Base-by-base conservation (phyloP, 2,113 vertebrate species). In the Muntiacus muntjak region DNA sequence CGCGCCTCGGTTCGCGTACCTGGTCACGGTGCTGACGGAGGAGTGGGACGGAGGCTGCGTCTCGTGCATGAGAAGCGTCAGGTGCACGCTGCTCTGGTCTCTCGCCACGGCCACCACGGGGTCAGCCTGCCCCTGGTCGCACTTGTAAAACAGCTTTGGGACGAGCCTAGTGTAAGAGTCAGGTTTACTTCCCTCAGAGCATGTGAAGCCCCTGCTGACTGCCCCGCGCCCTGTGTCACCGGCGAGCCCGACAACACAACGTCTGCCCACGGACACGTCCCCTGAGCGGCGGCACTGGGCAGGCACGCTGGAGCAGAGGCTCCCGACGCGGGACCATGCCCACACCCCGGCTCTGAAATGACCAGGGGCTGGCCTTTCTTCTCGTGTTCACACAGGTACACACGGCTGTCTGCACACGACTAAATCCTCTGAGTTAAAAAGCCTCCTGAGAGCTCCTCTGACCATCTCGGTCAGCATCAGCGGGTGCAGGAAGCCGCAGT, bases 21-120 rank as follows among this genome's bases (percentile, higher is more conserved):
- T 99, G 98, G 99, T 99, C 95, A 99, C 99, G 11, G 99, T 99
- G 99, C 99, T 99, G 95, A 99, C 99, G 0, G 99, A 99, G 96
- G 99, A 99, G 98, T 99, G 99, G 13, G 99, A 99, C 0, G 99
- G 99, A 0, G 99, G 99, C 95, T 99, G 99, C 0, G 99, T 99
- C 99, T 99, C 99, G 2, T 99, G 99, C 99, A 99, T 99, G 25
- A 99, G 99, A 7, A 99, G 99, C 97, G 99, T 99, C 97, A 99
- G 98, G 98, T 99, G 99, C 13, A 99, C 99, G 50, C 99, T 99
- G 98, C 99, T 99, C 98, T 99, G 99, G 94, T 99, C 99, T 95
- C 99, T 98, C 52, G 99, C 99, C 40, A 99, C 99, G 1, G 99
- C 99, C 96, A 99, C 99, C 25, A 99, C 99, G 0, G 99, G 99